Conservation (phyloP, 2,888 invertebrate genomes). For the Mythimna ferrago region DNA sequence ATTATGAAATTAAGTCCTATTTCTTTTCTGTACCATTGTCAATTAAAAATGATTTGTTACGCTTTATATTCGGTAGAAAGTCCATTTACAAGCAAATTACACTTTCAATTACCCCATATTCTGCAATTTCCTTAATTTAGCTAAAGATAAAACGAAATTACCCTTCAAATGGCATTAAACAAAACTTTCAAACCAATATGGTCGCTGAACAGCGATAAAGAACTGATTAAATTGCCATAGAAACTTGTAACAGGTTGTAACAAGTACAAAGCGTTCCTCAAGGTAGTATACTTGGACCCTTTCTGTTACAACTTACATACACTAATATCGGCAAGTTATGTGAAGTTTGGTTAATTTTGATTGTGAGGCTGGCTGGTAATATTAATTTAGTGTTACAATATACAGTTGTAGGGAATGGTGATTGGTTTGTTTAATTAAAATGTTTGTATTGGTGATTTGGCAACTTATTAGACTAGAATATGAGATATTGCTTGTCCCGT, state of each 20-base stretch:
- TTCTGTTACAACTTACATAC: constrained; percentile 34
- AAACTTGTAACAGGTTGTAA: constrained; percentile 53
- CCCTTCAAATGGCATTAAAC: constrained; percentile 7
- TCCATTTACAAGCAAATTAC: constrained; percentile 14
- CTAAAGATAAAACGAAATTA: constrained; percentile 6
- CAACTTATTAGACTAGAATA: background rate
- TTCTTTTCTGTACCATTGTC: no score
- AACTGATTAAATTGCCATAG: constrained; percentile 58
- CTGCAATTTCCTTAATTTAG: background rate
- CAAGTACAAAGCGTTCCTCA: constrained; percentile 50
- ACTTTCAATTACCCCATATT: background rate
- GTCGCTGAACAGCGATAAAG: constrained; percentile 44
- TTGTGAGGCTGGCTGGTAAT: constrained; percentile 53
- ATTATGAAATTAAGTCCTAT: no score
- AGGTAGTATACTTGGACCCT: constrained; percentile 59
- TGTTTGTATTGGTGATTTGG: constrained; percentile 3
- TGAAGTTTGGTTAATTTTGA: constrained; percentile 60
- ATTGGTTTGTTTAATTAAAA: constrained; percentile 25
- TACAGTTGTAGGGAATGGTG: constrained; percentile 33
- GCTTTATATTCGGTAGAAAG: no score
- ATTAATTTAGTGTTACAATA: constrained; percentile 59
- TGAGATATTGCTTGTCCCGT: background rate
- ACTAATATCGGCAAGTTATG: constrained; percentile 57
- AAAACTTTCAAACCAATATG: constrained; percentile 46
- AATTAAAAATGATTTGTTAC: no score